Percentiles rank a stretch among this genome's conserved stretches.
phyloP scores from a whole-genome alignment of 2,888 invertebrate genomes.

The Toxonevra muliebris region DNA sequence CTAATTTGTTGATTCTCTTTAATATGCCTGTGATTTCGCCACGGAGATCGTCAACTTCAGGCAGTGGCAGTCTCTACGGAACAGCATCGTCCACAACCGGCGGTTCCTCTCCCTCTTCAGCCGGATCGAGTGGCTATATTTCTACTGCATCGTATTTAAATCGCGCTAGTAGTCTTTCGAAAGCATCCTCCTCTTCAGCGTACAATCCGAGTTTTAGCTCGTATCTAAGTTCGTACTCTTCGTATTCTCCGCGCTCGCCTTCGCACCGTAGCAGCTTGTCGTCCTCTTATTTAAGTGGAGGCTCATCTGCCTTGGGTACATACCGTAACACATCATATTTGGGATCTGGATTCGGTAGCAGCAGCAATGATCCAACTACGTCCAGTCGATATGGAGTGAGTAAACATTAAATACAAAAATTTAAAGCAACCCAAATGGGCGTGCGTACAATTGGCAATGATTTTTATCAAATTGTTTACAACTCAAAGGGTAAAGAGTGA shows the following conservation, averaged over 20 bases:
- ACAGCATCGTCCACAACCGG: conserved; percentile 58
- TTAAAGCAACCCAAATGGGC: conserved; percentile 38
- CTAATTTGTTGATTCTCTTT: conserved; percentile 21
- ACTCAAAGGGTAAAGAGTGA: not conserved
- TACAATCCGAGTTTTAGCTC: conserved; percentile 45
- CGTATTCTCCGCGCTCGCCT: conserved; percentile 56
- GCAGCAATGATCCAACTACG: conserved; percentile 62
- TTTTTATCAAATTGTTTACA: no score
- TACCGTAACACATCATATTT: conserved; percentile 59
- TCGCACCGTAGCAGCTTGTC: conserved; percentile 47
- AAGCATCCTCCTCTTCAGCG: conserved; percentile 46
- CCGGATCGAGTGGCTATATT: conserved; percentile 50
- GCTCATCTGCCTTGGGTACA: conserved; percentile 51
- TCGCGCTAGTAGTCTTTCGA: conserved; percentile 56
- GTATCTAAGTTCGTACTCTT: conserved; percentile 42
- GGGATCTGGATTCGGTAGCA: conserved; percentile 40
- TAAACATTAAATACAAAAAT: conserved; percentile 43
- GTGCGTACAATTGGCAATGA: not conserved
- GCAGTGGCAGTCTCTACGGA: conserved; percentile 64
- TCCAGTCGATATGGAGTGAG: conserved; percentile 65
- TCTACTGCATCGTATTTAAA: conserved; percentile 53
- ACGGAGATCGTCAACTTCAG: conserved; percentile 63
- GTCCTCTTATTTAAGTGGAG: conserved; percentile 53
- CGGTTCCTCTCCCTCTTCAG: conserved; percentile 38
- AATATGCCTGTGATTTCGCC: conserved; percentile 67